phyloP scores from a whole-genome alignment of 2,113 vertebrate genomes.

The Phoenicopterus ruber region DNA sequence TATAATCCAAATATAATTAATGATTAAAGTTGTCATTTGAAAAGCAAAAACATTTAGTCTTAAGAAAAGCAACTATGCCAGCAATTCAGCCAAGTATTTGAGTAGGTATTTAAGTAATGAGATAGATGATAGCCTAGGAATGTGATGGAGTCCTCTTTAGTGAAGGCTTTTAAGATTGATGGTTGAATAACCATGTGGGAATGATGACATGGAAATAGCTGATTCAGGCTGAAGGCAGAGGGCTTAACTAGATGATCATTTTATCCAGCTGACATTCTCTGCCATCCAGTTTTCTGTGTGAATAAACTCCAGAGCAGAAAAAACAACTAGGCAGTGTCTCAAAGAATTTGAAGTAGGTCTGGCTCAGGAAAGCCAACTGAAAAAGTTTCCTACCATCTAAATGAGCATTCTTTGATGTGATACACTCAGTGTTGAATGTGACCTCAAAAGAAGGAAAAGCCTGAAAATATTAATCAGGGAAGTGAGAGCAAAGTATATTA shows the following conservation, averaged over 20 bases:
- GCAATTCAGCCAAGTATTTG: neutral
- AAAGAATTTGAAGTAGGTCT: neutral
- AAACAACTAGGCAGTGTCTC: neutral
- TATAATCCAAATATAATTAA: neutral
- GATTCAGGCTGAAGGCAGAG: constrained; percentile 13
- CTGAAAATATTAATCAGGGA: neutral
- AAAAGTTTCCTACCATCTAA: neutral
- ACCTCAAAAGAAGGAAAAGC: neutral
- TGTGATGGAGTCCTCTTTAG: neutral
- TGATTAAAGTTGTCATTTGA: neutral
- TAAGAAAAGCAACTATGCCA: neutral
- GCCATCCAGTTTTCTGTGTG: neutral
- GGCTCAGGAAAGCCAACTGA: neutral
- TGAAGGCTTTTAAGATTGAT: neutral
- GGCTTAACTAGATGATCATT: constrained; percentile 2
- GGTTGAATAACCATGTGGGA: neutral
- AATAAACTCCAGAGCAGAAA: neutral
- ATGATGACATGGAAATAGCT: neutral
- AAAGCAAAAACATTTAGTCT: neutral
- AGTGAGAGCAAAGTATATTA: neutral
- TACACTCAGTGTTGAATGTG: neutral
- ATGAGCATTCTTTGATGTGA: neutral
- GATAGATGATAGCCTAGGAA: neutral
- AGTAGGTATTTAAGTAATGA: neutral
- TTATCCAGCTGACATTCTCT: neutral